Percentiles rank a stretch among this genome's conserved stretches.
phyloP scores from a whole-genome alignment of 92 coral and sea anemone genomes.

The Epizoanthus stellaris region DNA sequence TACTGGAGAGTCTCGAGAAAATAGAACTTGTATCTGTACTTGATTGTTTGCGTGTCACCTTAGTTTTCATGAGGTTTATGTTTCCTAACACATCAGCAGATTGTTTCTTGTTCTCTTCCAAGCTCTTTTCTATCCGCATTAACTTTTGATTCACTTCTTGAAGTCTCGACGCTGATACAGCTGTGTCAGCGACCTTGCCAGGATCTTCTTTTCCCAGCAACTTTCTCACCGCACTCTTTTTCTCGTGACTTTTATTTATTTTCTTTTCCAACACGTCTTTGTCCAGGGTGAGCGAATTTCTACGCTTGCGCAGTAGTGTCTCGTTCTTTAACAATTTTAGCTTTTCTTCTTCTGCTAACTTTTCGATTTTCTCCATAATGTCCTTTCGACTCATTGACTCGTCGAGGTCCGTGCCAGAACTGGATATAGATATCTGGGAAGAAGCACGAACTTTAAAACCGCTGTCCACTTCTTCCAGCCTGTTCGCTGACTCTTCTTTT shows the following conservation, averaged over 20 bases:
- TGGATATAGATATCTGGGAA: constrained; percentile 7
- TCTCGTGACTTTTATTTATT: constrained; percentile 71
- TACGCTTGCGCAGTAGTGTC: constrained; percentile 85
- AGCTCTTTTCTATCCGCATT: constrained; percentile 71
- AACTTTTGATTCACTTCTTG: constrained; percentile 76
- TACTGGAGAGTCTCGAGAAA: constrained; percentile 15
- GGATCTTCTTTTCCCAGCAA: constrained; percentile 77
- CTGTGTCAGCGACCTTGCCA: constrained; percentile 48
- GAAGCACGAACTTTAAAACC: constrained; percentile 15
- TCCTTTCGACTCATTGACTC: constrained; percentile 57
- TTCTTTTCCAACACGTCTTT: constrained; percentile 87
- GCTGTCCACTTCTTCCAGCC: constrained; percentile 28
- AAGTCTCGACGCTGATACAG: constrained; percentile 67
- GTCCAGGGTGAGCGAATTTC: constrained; percentile 87
- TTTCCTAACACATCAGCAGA: constrained; percentile 78
- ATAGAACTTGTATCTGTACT: constrained; percentile 12
- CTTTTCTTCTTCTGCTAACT: constrained; percentile 88
- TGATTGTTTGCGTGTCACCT: constrained; percentile 53
- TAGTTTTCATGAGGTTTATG: constrained; percentile 73
- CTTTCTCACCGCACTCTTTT: constrained; percentile 81
- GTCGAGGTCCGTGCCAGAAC: constrained; percentile 45
- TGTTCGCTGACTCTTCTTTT: constrained; percentile 4
- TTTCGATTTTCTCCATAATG: constrained; percentile 75
- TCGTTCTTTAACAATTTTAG: constrained; percentile 78
- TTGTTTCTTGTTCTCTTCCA: constrained; percentile 71